Percentiles rank a stretch among this genome's conserved stretches.
Conservation (phyloP, 2,113 vertebrate species). For the Neopipo cinnamomea region DNA sequence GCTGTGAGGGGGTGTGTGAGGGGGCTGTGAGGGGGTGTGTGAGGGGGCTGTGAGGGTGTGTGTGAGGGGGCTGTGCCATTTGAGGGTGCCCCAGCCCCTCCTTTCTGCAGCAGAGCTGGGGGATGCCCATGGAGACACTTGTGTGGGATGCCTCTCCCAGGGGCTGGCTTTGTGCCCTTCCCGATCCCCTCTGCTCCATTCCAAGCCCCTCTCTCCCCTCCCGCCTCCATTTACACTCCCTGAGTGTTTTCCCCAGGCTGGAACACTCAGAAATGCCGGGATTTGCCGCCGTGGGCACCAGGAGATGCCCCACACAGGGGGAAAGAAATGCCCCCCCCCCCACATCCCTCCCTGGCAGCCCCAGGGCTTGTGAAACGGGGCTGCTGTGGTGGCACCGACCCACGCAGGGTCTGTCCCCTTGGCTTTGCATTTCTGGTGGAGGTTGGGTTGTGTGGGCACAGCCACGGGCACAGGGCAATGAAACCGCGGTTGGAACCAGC, state of each 20-base stretch:
- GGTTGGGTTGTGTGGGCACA: neutral
- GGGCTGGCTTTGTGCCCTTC: neutral
- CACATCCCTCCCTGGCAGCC: neutral
- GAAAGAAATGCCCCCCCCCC: neutral
- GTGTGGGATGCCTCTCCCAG: neutral
- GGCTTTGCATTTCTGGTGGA: neutral
- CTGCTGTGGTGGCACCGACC: accelerated
- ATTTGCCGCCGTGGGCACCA: neutral
- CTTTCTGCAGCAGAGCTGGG: neutral
- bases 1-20: neutral
- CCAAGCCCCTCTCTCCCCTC: neutral
- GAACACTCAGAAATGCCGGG: neutral
- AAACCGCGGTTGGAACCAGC: neutral
- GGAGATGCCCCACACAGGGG: neutral
- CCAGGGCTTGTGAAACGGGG: accelerated
- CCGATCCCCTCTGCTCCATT: neutral
- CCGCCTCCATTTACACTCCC: neutral
- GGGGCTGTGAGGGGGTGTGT: neutral
- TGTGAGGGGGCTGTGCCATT: neutral
- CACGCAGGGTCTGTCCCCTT: accelerated
- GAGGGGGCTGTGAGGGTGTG: accelerated
- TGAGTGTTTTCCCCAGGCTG: neutral
- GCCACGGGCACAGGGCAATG: neutral
- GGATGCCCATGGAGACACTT: neutral
- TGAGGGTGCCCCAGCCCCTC: neutral